phyloP scores from a whole-genome alignment of 1,140 invertebrate genomes.

The Danaus plexippus region DNA sequence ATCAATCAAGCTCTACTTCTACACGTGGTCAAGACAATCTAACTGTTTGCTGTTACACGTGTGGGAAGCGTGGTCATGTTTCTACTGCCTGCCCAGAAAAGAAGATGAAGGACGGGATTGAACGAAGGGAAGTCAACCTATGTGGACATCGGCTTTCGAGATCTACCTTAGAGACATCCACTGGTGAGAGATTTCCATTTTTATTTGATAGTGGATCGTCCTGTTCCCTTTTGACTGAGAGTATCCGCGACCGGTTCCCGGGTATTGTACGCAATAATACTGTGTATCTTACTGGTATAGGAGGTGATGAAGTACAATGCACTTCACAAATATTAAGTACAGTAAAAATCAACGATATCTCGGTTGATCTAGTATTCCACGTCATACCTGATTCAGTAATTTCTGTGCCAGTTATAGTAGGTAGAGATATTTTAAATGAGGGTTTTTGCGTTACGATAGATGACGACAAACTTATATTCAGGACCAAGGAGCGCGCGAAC shows the following conservation, averaged over 20 bases:
- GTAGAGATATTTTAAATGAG: constrained; percentile 1
- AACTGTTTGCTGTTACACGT: constrained; percentile 6
- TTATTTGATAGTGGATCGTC: constrained; percentile 1
- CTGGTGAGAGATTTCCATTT: background rate
- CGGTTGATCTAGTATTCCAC: background rate
- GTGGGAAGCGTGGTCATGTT: constrained; percentile 3
- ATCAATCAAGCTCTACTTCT: no score
- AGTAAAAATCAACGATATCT: background rate
- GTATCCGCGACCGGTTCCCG: background rate
- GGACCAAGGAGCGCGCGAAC: background rate
- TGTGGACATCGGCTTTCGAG: background rate
- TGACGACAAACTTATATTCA: no score
- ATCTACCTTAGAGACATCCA: no score
- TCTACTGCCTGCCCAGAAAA: background rate
- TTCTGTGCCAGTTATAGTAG: background rate
- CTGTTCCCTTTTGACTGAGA: background rate
- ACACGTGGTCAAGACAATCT: no score
- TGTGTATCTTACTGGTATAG: background rate
- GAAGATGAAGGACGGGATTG: background rate
- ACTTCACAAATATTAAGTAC: no score
- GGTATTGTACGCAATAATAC: constrained; percentile 13
- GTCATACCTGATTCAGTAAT: background rate
- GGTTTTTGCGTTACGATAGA: no score
- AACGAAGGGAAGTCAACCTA: no score
- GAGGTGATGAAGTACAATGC: no score